Evolutionary conservation across 2,888 invertebrate genomes (phyloP).

Genomic region (Alcis repandata): DNA sequence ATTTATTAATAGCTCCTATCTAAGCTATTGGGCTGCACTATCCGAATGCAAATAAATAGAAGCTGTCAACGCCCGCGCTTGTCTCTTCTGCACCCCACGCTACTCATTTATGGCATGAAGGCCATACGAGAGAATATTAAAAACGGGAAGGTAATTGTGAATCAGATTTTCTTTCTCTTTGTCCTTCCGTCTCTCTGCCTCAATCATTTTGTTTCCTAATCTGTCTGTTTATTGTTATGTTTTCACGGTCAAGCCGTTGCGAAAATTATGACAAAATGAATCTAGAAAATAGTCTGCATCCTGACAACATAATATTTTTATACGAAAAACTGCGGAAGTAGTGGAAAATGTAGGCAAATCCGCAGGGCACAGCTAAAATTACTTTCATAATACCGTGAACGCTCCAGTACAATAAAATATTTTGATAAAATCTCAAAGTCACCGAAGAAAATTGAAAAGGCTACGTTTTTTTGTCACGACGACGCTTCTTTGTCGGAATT

Average conservation of each 20-base stretch:
- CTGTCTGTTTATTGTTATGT: no score
- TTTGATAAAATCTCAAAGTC: constrained; percentile 22
- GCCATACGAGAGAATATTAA: constrained; percentile 4
- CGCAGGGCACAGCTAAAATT: not conserved
- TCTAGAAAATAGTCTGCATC: no score
- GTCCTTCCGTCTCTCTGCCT: no score
- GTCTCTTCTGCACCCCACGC: constrained; percentile 45
- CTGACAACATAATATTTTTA: no score
- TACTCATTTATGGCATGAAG: constrained; percentile 48
- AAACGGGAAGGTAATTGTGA: not conserved
- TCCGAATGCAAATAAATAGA: constrained; percentile 67
- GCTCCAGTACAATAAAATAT: constrained; percentile 3
- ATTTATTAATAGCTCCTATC: constrained; percentile 52
- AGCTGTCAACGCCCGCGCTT: constrained; percentile 55
- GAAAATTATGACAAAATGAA: no score
- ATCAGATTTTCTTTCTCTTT: not conserved
- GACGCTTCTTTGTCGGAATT: constrained; percentile 23
- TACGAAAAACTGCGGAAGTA: not conserved
- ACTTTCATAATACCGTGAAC: not conserved
- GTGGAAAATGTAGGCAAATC: not conserved
- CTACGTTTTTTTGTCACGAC: constrained; percentile 14
- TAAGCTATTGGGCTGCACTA: constrained; percentile 57
- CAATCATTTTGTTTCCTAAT: no score
- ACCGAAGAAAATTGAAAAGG: constrained; percentile 23
- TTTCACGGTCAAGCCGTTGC: no score